A percentile compares a stretch with the other conserved stretches of the same genome.
phyloP scores from a whole-genome alignment of 2,797 vertebrate genomes.

The Hydrocynus forskahlii region DNA sequence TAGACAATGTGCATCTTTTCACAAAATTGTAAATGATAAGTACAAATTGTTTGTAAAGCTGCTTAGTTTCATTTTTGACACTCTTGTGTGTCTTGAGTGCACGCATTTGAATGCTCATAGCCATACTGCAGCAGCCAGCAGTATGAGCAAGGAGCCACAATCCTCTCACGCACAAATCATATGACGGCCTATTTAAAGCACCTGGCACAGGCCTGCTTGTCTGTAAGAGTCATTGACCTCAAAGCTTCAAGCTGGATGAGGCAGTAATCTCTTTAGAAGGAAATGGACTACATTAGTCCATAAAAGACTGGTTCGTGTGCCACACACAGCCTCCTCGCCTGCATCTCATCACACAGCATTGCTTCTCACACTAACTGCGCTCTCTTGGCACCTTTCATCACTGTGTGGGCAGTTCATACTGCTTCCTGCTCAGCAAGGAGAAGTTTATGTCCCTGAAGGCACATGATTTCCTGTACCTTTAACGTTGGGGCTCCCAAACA shows the following conservation, averaged over 20 bases:
- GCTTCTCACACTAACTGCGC: not conserved
- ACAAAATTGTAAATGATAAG: not conserved
- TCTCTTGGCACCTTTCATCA: not conserved
- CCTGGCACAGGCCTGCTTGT: slow-evolving; percentile 12
- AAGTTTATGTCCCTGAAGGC: not conserved
- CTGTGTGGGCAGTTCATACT: not conserved
- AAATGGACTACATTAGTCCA: slow-evolving; percentile 23
- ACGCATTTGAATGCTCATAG: not conserved
- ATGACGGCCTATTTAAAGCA: slow-evolving; percentile 40
- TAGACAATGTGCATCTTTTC: not conserved
- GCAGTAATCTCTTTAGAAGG: slow-evolving; percentile 42
- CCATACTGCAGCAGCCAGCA: not conserved
- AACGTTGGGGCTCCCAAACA: not conserved
- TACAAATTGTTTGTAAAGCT: not conserved
- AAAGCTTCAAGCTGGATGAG: slow-evolving; percentile 36
- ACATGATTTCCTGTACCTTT: slow-evolving; percentile 12
- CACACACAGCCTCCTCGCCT: slow-evolving; percentile 15
- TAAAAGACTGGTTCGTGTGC: not conserved
- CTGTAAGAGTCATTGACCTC: slow-evolving; percentile 40
- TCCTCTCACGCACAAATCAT: slow-evolving; percentile 36
- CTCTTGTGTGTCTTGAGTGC: not conserved
- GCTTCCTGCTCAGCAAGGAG: not conserved
- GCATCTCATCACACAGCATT: not conserved
- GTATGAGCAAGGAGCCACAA: slow-evolving; percentile 8
- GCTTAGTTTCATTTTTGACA: not conserved